These are phyloP conservation scores for Drosophila engyochracea DNA, from an alignment of 2,888 invertebrate species.

Conservation along the genomic window DNA sequence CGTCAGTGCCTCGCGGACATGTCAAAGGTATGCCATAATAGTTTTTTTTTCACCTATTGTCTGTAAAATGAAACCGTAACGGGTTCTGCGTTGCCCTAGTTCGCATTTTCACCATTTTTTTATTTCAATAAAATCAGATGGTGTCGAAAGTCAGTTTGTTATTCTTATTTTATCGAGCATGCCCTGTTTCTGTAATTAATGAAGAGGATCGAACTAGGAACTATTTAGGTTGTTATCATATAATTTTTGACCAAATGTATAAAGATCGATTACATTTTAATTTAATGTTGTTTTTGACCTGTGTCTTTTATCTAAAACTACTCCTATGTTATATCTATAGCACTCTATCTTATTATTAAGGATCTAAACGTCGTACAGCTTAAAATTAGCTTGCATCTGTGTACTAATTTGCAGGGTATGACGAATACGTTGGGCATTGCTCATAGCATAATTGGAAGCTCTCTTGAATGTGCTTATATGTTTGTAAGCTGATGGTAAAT, in stretches of 20 bases:
- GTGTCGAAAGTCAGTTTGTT: neutral
- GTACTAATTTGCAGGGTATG: constrained; percentile 5
- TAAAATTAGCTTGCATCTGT: neutral
- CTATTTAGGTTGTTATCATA: neutral
- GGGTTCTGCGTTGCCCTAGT: constrained; percentile 9
- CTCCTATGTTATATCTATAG: neutral
- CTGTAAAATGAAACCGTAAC: constrained; percentile 62
- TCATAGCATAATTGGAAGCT: constrained; percentile 5
- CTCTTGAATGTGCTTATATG: constrained; percentile 9
- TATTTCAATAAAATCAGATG: constrained; percentile 9
- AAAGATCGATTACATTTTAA: neutral
- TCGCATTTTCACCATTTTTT: constrained; percentile 4
- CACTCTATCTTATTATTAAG: neutral
- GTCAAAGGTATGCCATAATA: constrained; percentile 61
- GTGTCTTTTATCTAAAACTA: neutral
- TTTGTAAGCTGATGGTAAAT: constrained; percentile 1
- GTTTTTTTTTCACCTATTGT: constrained; percentile 66
- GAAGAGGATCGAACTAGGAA: neutral
- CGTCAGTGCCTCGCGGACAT: constrained; percentile 30
- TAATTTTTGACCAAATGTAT: neutral
- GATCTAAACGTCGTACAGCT: neutral
- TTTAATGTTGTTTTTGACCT: neutral
- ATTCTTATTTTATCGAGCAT: neutral
- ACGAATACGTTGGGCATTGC: neutral
- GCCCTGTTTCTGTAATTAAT: neutral